Conservation (phyloP, 2,113 vertebrate genomes). For the Hyla sarda region DNA sequence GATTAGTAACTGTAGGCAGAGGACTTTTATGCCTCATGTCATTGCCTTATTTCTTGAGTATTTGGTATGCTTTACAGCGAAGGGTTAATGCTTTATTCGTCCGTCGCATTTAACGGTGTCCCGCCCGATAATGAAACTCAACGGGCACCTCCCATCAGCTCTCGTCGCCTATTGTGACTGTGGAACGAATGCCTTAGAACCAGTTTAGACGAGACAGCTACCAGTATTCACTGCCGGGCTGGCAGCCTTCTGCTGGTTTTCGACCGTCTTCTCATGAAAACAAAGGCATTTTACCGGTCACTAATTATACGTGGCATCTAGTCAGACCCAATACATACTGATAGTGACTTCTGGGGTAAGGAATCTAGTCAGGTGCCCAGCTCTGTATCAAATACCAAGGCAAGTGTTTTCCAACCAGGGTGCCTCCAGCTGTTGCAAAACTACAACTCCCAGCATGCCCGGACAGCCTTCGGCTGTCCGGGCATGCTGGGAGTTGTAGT, state of each 20-base stretch:
- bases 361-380: neutral
- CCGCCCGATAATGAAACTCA: neutral
- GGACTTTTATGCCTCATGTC: neutral
- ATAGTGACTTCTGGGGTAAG: neutral
- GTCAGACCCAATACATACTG: neutral
- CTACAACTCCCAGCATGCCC: too few relatives aligned
- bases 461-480: too few relatives aligned
- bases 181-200: neutral
- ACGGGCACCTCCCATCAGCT: neutral
- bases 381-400: neutral
- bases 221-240: neutral
- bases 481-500: too few relatives aligned
- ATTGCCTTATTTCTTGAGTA: neutral
- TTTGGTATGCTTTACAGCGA: neutral
- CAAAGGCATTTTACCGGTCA: neutral
- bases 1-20: too few relatives aligned
- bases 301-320: neutral
- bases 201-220: neutral
- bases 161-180: neutral
- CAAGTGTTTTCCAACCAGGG: neutral
- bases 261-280: neutral
- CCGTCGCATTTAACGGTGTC: neutral
- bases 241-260: neutral
- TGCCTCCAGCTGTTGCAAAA: too few relatives aligned
- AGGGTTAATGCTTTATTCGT: neutral